Conservation (phyloP, 2,797 vertebrate species). For the Rallus crepitans region DNA sequence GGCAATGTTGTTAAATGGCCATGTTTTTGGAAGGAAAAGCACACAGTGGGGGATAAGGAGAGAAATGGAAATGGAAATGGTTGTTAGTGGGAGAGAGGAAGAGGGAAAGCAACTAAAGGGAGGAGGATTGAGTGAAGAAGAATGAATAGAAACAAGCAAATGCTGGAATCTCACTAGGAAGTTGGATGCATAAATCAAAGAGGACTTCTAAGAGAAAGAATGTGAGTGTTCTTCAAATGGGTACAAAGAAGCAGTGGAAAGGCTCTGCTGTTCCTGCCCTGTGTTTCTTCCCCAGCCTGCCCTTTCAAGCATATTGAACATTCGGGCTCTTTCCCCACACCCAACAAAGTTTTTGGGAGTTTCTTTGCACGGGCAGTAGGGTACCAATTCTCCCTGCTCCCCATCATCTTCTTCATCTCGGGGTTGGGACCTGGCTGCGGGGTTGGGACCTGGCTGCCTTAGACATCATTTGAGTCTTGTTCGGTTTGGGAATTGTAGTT, state of each 20-base stretch:
- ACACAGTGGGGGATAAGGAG: neutral
- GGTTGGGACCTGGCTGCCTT: too few species aligned
- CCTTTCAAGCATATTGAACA: neutral
- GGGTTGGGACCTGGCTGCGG: too few species aligned
- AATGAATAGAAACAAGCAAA: neutral
- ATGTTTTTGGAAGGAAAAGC: conserved; percentile 7
- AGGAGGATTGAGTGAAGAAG: neutral
- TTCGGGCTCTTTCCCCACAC: neutral
- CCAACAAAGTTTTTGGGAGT: neutral
- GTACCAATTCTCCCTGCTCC: too few species aligned
- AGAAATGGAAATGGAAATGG: neutral
- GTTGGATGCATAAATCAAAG: neutral
- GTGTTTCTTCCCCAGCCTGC: neutral
- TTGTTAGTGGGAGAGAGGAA: conserved; percentile 27
- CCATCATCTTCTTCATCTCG: too few species aligned
- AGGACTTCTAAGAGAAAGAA: neutral
- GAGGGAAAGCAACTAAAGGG: neutral
- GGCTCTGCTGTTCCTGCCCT: neutral
- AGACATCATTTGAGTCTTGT: neutral
- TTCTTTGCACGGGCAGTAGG: neutral
- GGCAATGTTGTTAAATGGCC: neutral
- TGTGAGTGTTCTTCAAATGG: neutral
- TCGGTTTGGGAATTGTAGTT: neutral
- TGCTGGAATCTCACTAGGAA: neutral
- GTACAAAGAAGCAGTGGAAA: neutral